Evolutionary conservation across 2,797 vertebrate species (phyloP).

Genomic region (Platalea minor): DNA sequence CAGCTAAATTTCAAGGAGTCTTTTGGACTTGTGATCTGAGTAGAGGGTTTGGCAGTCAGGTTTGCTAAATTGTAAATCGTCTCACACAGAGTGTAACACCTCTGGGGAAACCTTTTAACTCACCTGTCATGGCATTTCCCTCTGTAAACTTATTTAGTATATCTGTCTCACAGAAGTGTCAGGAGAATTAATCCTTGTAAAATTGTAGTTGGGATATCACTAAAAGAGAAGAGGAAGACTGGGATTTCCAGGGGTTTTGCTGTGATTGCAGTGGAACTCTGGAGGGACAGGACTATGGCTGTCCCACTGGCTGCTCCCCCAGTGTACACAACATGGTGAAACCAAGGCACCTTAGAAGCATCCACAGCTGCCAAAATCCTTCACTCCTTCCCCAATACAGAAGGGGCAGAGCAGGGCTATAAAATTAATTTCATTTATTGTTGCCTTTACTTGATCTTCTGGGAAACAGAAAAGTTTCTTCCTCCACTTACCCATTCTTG

Average conservation of each 20-base stretch:
- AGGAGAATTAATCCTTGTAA: not conserved
- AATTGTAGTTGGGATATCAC: not conserved
- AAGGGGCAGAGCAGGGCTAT: not conserved
- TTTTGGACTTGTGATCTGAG: not conserved
- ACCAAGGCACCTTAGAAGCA: not conserved
- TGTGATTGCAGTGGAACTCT: not conserved
- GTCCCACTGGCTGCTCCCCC: not conserved
- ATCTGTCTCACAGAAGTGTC: not conserved
- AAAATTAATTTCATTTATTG: not conserved
- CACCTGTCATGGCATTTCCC: not conserved
- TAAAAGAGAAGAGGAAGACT: not conserved
- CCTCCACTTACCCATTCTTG: not conserved
- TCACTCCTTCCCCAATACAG: accelerated
- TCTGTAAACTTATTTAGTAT: not conserved
- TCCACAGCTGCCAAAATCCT: not conserved
- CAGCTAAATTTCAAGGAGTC: not conserved
- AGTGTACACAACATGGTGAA: not conserved
- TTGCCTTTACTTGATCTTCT: not conserved
- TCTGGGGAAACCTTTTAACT: not conserved
- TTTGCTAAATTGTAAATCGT: not conserved
- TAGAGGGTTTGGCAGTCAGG: not conserved
- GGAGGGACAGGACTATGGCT: not conserved
- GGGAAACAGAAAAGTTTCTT: not conserved
- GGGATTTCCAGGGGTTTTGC: not conserved
- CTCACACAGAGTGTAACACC: not conserved